A percentile compares a stretch with the other conserved stretches of the same genome.
These are phyloP conservation scores for Pristis pectinata DNA, from an alignment of 2,797 vertebrate species.

Conservation along the genomic window DNA sequence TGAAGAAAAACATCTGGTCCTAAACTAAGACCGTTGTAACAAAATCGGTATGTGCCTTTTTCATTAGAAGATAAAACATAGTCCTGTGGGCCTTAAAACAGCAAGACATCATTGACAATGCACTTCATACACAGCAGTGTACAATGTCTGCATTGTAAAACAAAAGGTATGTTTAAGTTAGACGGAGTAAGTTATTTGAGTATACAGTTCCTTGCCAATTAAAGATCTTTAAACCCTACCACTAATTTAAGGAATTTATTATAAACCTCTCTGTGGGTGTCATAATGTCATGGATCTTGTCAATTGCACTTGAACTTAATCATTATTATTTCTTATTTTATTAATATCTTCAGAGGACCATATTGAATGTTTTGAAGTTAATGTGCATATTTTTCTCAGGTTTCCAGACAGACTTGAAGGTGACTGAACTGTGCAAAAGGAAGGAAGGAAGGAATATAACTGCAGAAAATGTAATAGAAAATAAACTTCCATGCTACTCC, in stretches of 20 bases:
- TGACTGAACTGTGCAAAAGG: not conserved
- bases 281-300: not conserved
- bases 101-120: not conserved
- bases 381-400: not conserved
- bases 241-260: not conserved
- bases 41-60: not conserved
- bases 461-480: not conserved
- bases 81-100: not conserved
- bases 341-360: not conserved
- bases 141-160: not conserved
- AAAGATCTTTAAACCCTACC: not conserved
- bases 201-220: not conserved
- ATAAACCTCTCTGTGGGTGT: not conserved
- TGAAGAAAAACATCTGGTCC: not conserved
- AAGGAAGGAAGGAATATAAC: not conserved
- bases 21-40: not conserved
- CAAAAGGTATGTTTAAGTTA: not conserved
- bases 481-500: not conserved
- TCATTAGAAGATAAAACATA: slow-evolving; percentile 8
- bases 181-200: not conserved
- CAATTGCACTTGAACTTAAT: not conserved
- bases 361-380: not conserved
- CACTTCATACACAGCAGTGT: no score
- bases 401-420: not conserved
- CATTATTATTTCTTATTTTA: not conserved